Base-by-base conservation (phyloP, 2,888 invertebrate genomes). In the Panopea generosa region DNA sequence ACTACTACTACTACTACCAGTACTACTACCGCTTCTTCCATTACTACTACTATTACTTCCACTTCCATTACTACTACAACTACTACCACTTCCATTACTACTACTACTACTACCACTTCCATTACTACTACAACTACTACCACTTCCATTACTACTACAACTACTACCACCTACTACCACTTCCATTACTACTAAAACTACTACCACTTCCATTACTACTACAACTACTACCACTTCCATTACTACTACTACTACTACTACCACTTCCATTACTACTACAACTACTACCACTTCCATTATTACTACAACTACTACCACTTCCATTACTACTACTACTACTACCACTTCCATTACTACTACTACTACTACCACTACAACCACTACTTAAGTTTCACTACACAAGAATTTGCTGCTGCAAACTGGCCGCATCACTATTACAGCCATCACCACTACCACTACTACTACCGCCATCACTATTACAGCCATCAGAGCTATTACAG, bases 201-300 rank as follows among this genome's bases (percentile, higher is more conserved):
- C n/a, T n/a, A n/a, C n/a, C n/a, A n/a, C n/a, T n/a, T n/a, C n/a
- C n/a, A n/a, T n/a, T n/a, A n/a, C n/a, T n/a, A n/a, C n/a, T n/a
- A n/a, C n/a, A n/a, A n/a, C n/a, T n/a, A 56, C 56, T 56, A 56
- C 69, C 29, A 62, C 70, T 38, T 55, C 69, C 22, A 69, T 26
- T 68, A 49, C 63, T 67, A 49, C 62, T 68, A 68, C 62, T 68
- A 67, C 62, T 69, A 69, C 55, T 70, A 70, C 57, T 71, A 70
- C 53, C 56, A 56, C 57, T 71, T 27, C 47, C 38, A 69, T 43
- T 71, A 56, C 57, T 69, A 70, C 70, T 72, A 56, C 59, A 57
- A 57, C 66, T 71, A 56, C 67, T 74, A 49, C 73, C 70, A 70
- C 60, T 72, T 40, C 59, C 47, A 70, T 45, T 45, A 2, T 18